A percentile compares a stretch with the other conserved stretches of the same genome.
These are phyloP conservation scores for Hedya salicella DNA, from an alignment of 2,888 invertebrate genomes.

Conservation along the genomic window DNA sequence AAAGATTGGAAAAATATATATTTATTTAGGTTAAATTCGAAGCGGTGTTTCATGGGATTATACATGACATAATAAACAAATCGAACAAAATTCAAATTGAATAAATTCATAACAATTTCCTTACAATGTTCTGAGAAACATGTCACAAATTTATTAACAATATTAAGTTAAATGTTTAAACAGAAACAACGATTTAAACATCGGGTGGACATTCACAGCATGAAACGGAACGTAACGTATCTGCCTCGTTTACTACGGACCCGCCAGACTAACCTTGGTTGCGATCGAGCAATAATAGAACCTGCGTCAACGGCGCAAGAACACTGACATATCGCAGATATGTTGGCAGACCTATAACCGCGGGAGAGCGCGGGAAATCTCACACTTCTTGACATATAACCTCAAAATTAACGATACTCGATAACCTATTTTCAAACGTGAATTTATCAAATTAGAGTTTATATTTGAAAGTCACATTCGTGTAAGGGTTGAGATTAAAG, in stretches of 20 bases:
- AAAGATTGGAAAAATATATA: too few species aligned
- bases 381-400: slow-evolving; percentile 46
- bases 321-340: background rate
- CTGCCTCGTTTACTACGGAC: slow-evolving; percentile 43
- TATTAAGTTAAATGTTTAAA: slow-evolving; percentile 37
- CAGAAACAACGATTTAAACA: slow-evolving; percentile 41
- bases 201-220: slow-evolving; percentile 44
- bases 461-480: background rate
- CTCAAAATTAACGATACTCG: slow-evolving; percentile 30
- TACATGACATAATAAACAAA: slow-evolving; percentile 20
- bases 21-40: too few species aligned
- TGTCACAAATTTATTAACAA: slow-evolving; percentile 39
- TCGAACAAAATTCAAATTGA: slow-evolving; percentile 28
- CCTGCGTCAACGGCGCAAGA: background rate
- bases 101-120: slow-evolving; percentile 27
- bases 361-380: slow-evolving; percentile 42
- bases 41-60: background rate
- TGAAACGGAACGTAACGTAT: slow-evolving; percentile 43
- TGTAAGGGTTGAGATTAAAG: background rate
- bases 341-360: slow-evolving; percentile 1
- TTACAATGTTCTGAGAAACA: slow-evolving; percentile 30
- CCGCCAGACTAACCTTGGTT: slow-evolving; percentile 11
- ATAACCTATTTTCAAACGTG: background rate
- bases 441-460: background rate
- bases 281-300: slow-evolving; percentile 2